Evolutionary conservation across 2,797 vertebrate species (phyloP).

Genomic region (Hybognathus amarus): DNA sequence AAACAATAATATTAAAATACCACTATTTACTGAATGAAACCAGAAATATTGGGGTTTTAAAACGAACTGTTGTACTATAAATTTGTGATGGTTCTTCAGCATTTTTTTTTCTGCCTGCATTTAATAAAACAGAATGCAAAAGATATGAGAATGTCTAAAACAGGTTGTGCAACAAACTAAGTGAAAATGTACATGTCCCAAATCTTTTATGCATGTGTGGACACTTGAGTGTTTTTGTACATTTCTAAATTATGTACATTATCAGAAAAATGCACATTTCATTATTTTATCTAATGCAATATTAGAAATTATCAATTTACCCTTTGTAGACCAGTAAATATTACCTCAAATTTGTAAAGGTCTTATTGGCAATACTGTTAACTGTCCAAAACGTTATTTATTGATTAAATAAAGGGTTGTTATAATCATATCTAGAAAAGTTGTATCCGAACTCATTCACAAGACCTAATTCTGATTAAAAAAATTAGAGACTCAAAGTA

Average conservation of each 20-base stretch:
- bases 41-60: constrained; percentile 15
- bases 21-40: background rate
- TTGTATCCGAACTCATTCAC: background rate
- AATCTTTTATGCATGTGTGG: constrained; percentile 73
- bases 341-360: constrained; percentile 77
- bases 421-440: background rate
- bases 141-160: constrained; percentile 56
- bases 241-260: constrained; percentile 68
- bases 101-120: constrained; percentile 32
- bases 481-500: background rate
- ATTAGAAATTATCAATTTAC: background rate
- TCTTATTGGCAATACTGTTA: constrained; percentile 72
- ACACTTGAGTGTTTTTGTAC: constrained; percentile 73
- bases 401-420: background rate
- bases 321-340: constrained; percentile 61
- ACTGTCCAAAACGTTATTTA: constrained; percentile 60
- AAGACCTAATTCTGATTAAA: background rate
- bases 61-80: constrained; percentile 57
- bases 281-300: constrained; percentile 1
- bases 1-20: background rate
- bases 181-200: constrained; percentile 50
- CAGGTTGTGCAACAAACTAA: constrained; percentile 57
- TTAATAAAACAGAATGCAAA: constrained; percentile 23
- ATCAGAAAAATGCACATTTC: constrained; percentile 40
- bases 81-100: constrained; percentile 41